phyloP scores from a whole-genome alignment of 1,140 invertebrate genomes.

The Trinorchestia longiramus region DNA sequence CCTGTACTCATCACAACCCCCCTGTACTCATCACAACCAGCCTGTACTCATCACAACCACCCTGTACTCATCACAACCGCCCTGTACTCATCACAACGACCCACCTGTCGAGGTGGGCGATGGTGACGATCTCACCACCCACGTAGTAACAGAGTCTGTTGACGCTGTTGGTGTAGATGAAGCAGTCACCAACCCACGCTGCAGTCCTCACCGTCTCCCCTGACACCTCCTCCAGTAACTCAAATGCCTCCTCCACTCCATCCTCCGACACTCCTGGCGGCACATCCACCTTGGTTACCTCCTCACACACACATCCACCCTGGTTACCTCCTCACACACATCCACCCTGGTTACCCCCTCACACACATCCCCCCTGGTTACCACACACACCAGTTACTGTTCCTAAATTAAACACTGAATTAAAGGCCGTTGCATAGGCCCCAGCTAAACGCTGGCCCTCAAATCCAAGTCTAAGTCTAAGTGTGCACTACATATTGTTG shows the following conservation, averaged over 20 bases:
- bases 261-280: constrained; percentile 73
- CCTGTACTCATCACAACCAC: too few relatives aligned
- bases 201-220: constrained; percentile 93
- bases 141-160: constrained; percentile 99
- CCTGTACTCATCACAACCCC: too few relatives aligned
- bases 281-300: background rate
- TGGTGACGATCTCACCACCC: constrained; percentile 97
- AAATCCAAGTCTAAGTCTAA: too few relatives aligned
- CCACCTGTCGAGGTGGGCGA: constrained; percentile 93
- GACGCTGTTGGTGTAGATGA: constrained; percentile 98
- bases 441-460: too few relatives aligned
- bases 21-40: constrained; percentile 69
- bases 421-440: too few relatives aligned
- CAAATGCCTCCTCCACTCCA: constrained; percentile 96
- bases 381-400: too few relatives aligned
- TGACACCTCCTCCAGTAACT: constrained; percentile 73
- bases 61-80: too few relatives aligned
- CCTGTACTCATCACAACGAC: background rate
- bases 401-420: too few relatives aligned
- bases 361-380: too few relatives aligned
- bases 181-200: constrained; percentile 98
- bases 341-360: background rate
- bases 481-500: too few relatives aligned
- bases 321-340: background rate
- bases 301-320: constrained; percentile 69